Conservation (phyloP, 2,113 vertebrate species). For the Pipa parva region DNA sequence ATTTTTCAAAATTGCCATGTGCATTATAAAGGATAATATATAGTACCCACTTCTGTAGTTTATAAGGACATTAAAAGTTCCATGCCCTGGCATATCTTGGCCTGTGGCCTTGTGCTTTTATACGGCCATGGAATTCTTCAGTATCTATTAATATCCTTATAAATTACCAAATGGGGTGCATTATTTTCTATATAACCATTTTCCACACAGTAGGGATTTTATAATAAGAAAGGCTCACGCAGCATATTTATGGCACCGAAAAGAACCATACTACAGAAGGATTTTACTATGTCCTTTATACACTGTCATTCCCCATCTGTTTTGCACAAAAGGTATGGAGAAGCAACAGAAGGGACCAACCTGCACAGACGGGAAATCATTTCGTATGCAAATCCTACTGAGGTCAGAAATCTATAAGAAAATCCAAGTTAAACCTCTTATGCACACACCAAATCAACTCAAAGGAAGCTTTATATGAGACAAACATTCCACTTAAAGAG, state of each 20-base stretch:
- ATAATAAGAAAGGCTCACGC: too few relatives aligned
- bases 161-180: too few relatives aligned
- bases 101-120: too few relatives aligned
- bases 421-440: slow-evolving; percentile 21
- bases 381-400: slow-evolving; percentile 12
- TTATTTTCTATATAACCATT: too few relatives aligned
- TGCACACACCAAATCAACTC: slow-evolving; percentile 11
- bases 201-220: too few relatives aligned
- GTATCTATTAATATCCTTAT: too few relatives aligned
- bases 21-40: too few relatives aligned
- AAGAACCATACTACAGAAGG: slow-evolving; percentile 7
- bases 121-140: too few relatives aligned
- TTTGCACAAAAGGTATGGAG: slow-evolving; percentile 24
- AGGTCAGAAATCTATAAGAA: slow-evolving; percentile 16
- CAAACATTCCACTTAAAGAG: background rate
- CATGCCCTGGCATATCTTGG: too few relatives aligned
- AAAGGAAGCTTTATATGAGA: background rate
- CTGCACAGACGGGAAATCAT: slow-evolving; percentile 16
- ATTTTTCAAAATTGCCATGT: too few relatives aligned
- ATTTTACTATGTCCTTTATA: slow-evolving; percentile 29
- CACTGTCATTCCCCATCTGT: slow-evolving; percentile 29
- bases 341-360: slow-evolving; percentile 10
- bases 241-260: background rate
- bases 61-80: too few relatives aligned
- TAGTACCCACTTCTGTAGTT: too few relatives aligned